Conservation (phyloP, 2,113 vertebrate genomes). For the Polypterus senegalus region DNA sequence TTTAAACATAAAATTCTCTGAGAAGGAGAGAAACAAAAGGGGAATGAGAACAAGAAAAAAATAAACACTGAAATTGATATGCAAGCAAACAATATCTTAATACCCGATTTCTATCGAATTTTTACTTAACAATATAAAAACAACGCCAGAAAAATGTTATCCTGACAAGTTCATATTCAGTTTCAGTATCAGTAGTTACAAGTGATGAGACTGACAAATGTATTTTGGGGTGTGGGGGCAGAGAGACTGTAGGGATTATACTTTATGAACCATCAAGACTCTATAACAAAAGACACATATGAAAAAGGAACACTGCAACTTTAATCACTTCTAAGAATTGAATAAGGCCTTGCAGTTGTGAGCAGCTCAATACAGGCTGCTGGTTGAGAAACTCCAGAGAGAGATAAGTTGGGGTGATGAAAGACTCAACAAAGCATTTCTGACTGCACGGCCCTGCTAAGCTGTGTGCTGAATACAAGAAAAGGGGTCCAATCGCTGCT, state of each 20-base stretch:
- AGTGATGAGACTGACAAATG: not conserved
- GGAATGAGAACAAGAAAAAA: too few relatives aligned
- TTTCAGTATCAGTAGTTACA: too few relatives aligned
- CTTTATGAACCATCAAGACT: slow-evolving; percentile 4
- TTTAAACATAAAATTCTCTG: too few relatives aligned
- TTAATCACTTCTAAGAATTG: slow-evolving; percentile 19
- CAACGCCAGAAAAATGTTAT: too few relatives aligned
- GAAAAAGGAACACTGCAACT: slow-evolving; percentile 14
- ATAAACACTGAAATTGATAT: too few relatives aligned
- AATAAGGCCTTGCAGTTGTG: slow-evolving; percentile 8
- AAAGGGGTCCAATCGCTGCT: slow-evolving; percentile 38
- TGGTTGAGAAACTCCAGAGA: slow-evolving; percentile 26
- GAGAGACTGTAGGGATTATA: not conserved
- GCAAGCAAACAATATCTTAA: too few relatives aligned
- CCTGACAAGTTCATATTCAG: too few relatives aligned
- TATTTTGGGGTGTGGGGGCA: not conserved
- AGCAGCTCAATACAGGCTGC: slow-evolving; percentile 22
- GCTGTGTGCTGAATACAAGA: slow-evolving; percentile 36
- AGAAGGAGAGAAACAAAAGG: too few relatives aligned
- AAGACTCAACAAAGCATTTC: slow-evolving; percentile 40
- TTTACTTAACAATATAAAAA: too few relatives aligned
- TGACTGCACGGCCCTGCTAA: slow-evolving; percentile 37
- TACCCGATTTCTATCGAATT: too few relatives aligned
- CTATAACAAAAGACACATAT: not conserved
- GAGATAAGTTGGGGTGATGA: slow-evolving; percentile 36